Evolutionary conservation across 2,888 invertebrate genomes (phyloP), one percentile per base, ranked within the genome.

Genomic region (Drosophila borborema): DNA sequence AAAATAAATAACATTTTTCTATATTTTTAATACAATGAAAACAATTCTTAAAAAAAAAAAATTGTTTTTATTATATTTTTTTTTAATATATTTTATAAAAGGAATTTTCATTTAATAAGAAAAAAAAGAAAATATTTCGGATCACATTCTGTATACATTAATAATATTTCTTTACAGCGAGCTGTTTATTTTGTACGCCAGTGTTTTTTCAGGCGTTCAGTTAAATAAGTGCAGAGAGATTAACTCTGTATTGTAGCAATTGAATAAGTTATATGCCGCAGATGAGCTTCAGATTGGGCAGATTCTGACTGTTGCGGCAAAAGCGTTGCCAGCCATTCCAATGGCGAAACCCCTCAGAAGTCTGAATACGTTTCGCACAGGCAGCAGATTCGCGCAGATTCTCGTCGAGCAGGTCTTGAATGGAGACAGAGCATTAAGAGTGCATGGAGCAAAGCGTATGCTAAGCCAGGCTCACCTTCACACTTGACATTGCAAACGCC

Each of bases 401-500:
- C 76, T 95, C 95, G 84, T 95, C 95, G 31, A 95, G 81, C 66
- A 96, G 94, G 92, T 95, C 96, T 96, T 91, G 55, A 54, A 34
- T n/a, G n/a, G 46, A n/a, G 43, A 20, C 14, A 51, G 23, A 28
- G 3, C 31, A 23, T 23, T 46, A 20, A 7, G 10, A 28, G 16
- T 9, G 23, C 16, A 2, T 9, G 0, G 9, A 23, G 7, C 6
- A 2, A 12, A 3, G 12, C 9, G 2, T 3, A 5, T 2, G 8
- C 3, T 6, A 2, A 14, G 20, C 20, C 2, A 1, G 2, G 23
- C 60, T 83, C 93, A 95, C 96, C 95, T 94, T 96, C 96, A 92
- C 96, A 96, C 88, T 95, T 95, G 89, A 95, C 94, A 86, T 95
- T 95, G 92, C 96, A 96, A 41, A 94, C 92, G 23, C 96, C 96